Evolutionary conservation across 2,888 invertebrate genomes (phyloP).

Genomic region (Congeria kusceri): DNA sequence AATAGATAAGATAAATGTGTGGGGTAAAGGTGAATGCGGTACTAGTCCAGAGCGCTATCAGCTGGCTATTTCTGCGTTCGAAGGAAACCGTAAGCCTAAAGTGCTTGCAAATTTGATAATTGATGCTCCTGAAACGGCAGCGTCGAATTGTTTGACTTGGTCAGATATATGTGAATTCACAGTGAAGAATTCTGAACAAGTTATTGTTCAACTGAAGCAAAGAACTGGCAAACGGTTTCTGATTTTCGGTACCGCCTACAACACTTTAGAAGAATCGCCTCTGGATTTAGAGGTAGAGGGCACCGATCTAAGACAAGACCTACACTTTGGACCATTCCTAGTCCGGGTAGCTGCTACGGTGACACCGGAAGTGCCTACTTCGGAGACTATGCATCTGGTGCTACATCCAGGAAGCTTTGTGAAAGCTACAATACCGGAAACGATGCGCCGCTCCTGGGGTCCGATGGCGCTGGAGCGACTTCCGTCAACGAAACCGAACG

Average conservation of each 20-base stretch:
- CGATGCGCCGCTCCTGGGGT: constrained; percentile 50
- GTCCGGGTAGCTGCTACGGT: neutral
- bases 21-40: neutral
- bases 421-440: constrained; percentile 44
- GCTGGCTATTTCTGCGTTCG: too few relatives aligned
- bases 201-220: neutral
- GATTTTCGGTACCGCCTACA: neutral
- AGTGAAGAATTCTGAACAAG: neutral
- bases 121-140: neutral
- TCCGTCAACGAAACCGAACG: constrained; percentile 47
- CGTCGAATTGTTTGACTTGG: neutral
- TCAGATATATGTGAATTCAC: neutral
- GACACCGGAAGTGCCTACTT: neutral
- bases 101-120: too few relatives aligned
- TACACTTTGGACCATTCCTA: too few relatives aligned
- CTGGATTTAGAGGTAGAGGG: neutral
- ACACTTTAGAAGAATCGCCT: neutral
- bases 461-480: constrained; percentile 52
- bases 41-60: neutral
- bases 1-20: neutral
- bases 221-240: neutral
- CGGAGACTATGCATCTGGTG: constrained; percentile 11
- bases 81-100: too few relatives aligned
- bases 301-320: too few relatives aligned
- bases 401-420: constrained; percentile 46